A percentile compares a stretch with the other conserved stretches of the same genome.
These are phyloP conservation scores for Lutjanus campechanus DNA, from an alignment of 2,797 vertebrate genomes.

Conservation along the genomic window DNA sequence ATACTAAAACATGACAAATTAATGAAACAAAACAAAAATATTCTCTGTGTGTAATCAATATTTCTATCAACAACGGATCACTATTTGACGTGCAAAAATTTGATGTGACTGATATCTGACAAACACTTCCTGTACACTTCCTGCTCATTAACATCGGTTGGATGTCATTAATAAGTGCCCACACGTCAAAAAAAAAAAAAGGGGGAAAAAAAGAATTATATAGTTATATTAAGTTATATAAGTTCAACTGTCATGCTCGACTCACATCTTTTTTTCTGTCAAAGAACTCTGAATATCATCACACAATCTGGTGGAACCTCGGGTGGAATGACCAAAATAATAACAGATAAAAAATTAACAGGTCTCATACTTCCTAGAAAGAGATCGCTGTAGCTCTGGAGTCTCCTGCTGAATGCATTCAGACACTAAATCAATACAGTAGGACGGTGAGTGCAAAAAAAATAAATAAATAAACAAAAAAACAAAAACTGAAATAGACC, in stretches of 20 bases:
- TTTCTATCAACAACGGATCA: neutral
- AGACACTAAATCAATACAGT: constrained; percentile 1
- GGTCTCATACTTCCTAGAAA: neutral
- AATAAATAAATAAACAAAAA: too few relatives aligned
- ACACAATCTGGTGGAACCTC: neutral
- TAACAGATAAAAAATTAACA: neutral
- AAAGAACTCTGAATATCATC: neutral
- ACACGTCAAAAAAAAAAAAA: too few relatives aligned
- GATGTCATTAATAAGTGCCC: neutral
- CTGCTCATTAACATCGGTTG: too few relatives aligned
- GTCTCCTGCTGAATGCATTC: neutral
- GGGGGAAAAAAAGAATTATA: neutral
- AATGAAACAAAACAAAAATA: too few relatives aligned
- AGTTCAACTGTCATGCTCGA: neutral
- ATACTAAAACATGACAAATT: too few relatives aligned
- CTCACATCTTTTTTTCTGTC: neutral
- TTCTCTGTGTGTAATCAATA: neutral
- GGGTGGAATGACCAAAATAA: neutral
- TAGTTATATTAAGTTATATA: neutral
- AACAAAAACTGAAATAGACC: neutral
- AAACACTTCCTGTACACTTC: neutral
- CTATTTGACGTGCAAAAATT: neutral
- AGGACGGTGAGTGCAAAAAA: constrained; percentile 10
- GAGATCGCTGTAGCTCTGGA: neutral
- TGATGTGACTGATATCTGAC: neutral